Evolutionary conservation across 2,888 invertebrate species (phyloP).

Genomic region (Antheraea yamamai): DNA sequence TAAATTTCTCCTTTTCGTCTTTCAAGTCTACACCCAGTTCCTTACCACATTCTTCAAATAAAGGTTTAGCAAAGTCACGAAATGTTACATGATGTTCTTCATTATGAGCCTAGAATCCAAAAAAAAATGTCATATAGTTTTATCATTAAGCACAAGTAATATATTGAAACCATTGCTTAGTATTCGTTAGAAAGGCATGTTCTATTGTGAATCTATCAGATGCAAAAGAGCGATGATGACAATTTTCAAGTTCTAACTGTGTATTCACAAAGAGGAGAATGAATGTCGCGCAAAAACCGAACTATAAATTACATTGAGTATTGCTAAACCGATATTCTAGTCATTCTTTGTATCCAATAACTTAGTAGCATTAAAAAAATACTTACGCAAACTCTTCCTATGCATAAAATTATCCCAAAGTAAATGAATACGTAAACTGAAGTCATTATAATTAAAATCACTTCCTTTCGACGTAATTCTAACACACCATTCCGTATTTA

Average conservation of each 20-base stretch:
- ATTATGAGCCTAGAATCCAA: not conserved
- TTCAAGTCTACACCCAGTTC: not conserved
- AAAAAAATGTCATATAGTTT: not conserved
- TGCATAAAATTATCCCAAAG: not conserved
- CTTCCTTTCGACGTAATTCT: not conserved
- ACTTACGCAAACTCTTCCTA: not conserved
- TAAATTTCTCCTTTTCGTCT: not conserved
- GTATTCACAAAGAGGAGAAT: not conserved
- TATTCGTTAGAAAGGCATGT: not conserved
- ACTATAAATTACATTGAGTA: not conserved
- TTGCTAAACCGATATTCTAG: not conserved
- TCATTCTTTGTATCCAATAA: not conserved
- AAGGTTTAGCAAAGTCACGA: not conserved
- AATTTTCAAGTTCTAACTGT: not conserved
- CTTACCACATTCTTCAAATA: conserved; percentile 9
- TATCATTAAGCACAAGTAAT: not conserved
- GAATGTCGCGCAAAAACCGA: not conserved
- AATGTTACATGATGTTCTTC: not conserved
- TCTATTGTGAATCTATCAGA: not conserved
- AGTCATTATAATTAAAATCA: not conserved
- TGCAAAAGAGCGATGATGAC: not conserved
- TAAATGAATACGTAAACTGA: not conserved
- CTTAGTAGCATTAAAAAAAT: not conserved
- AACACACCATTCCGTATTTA: not conserved
- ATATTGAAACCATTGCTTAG: not conserved